A percentile compares a stretch with the other conserved stretches of the same genome.
Evolutionary conservation across 2,797 vertebrate genomes (phyloP).

Genomic region (Botia almorhae): DNA sequence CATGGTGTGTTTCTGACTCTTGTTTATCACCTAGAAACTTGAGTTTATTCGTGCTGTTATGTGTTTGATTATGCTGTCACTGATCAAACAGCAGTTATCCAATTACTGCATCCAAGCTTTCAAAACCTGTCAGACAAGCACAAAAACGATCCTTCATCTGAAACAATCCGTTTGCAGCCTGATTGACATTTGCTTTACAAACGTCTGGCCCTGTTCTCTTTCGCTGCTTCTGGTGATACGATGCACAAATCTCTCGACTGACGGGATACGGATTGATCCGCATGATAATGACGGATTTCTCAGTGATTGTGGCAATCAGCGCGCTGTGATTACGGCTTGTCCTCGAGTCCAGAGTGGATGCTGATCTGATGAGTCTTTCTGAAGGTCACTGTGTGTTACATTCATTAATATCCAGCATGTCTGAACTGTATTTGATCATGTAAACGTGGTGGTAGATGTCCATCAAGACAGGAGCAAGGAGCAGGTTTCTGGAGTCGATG

Average conservation of each 20-base stretch:
- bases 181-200: constrained; percentile 27
- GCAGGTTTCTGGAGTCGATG: constrained; percentile 17
- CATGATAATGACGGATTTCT: constrained; percentile 41
- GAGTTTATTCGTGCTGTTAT: background rate
- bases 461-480: constrained; percentile 13
- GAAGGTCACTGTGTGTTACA: constrained; percentile 24
- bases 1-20: background rate
- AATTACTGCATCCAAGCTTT: constrained; percentile 19
- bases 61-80: constrained; percentile 26
- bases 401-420: constrained; percentile 14
- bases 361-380: constrained; percentile 23
- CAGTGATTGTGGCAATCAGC: constrained; percentile 39
- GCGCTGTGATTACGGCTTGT: constrained; percentile 32
- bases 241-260: constrained; percentile 22
- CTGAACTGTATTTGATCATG: constrained; percentile 9
- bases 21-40: background rate
- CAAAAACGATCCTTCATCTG: constrained; percentile 35
- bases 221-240: constrained; percentile 9
- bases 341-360: constrained; percentile 30
- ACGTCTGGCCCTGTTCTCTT: background rate
- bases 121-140: constrained; percentile 29
- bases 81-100: constrained; percentile 22
- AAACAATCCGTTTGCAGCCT: constrained; percentile 28
- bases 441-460: background rate
- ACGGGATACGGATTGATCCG: constrained; percentile 27